Evolutionary conservation across 2,113 vertebrate genomes (phyloP), one percentile per base, ranked within the genome.

Genomic region (Ciconia stormi): DNA sequence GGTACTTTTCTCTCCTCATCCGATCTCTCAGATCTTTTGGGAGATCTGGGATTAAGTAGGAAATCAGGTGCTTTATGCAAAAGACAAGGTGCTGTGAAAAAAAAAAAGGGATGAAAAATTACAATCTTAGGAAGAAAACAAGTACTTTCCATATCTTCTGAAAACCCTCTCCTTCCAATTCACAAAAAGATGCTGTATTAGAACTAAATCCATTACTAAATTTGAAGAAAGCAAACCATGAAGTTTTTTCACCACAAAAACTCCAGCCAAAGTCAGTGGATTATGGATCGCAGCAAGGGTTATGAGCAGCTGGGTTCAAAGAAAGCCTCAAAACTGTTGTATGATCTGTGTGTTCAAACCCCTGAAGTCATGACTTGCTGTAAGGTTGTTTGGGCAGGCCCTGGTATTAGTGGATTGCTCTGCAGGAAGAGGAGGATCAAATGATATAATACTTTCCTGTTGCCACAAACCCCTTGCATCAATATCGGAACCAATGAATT

Each of bases 21-120:
- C 99, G 98, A 94, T 99, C 99, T 83, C 99, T 98, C 89, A 99
- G 98, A 97, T 99, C 99, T 98, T 99, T 99, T 29, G 99, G 99
- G 94, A 99, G 98, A 98, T 99, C 99, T 49, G 99, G 99, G 98
- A 99, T 99, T 98, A 99, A 98, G 97, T 99, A 99, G 16, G 99
- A 99, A 90, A 99, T 99, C 98, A 99, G 97, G 97, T 99, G 99
- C 95, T 99, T 99, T 98, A 99, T 99, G 96, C 99, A 99, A 95
- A 99, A 99, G 86, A 99, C 99, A 96, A 99, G 98, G 93, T 99
- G 99, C 99, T 99, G 97, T 53, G 82, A 97, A 97, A 90, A 91
- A 66, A 95, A 97, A 67, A 62, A 38, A 58, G 2, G 17, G 70
- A 77, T 93, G 76, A 44, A 80, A 87, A 74, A 13, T 78, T 18